Evolutionary conservation across 2,888 invertebrate species (phyloP), one percentile per base, ranked within the genome.

Genomic region (Philereme vetulata): DNA sequence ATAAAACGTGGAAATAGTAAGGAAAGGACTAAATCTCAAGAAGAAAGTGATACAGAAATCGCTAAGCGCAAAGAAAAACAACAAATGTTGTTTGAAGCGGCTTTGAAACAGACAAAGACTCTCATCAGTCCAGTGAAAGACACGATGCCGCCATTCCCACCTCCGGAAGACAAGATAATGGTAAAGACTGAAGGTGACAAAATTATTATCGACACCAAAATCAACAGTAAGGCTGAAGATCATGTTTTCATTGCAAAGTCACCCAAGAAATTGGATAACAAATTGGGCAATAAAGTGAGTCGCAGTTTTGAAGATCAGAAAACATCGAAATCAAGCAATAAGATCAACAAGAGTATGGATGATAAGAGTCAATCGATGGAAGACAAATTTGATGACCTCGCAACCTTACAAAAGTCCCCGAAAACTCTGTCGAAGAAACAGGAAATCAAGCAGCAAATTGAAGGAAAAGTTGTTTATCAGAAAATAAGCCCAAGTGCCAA

Each of bases 221-320:
- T 95, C 43, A 95, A 93, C 67, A 95, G 95, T 51, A 95, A 95
- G 77, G 95, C 94, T 0, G 95, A 95, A 78, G 95, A 96, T 82
- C 95, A 95, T 63, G 95, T 96, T 4, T 93, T 96, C 58, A 96
- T 96, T 71, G 95, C 96, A 0, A 96, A 96, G 76, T 95, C 95
- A 4, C 96, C 95, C 0, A 94, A 95, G 64, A 95, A 95, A 73
- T 81, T 95, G 4, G 95, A 96, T 71, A 93, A 92, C 55, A 94
- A 93, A 61, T 70, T 94, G 51, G 85, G 85, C 10, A 93, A 93
- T 47, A 94, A 94, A 76, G 86, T 90, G 5, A 94, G 94, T 74
- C 92, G 93, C 60, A 94, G 94, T 72, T 94, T 94, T 71, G 94
- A 94, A 71, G 94, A 94, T 67, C 91, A 87, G 68, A 93, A 94